Conservation (phyloP, 2,113 vertebrate genomes). For the Hippocampus abdominalis region DNA sequence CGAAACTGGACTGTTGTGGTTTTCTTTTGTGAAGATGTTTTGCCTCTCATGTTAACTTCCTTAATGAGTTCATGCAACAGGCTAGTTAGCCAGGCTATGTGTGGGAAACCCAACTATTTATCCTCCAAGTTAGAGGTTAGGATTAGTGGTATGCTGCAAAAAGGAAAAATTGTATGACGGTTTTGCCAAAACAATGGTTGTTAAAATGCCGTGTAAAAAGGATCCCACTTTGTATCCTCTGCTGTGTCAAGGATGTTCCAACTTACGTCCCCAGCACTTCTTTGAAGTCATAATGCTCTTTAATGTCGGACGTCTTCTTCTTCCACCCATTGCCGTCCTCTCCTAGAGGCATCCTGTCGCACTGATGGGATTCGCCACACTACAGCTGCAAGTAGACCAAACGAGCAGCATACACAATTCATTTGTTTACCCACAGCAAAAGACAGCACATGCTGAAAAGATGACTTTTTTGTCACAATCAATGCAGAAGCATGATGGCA, state of each 20-base stretch:
- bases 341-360: conserved; percentile 75
- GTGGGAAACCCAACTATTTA: no score
- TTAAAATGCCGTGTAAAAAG: no score
- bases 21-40: neutral
- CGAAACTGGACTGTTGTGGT: no score
- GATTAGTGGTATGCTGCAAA: neutral
- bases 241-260: neutral
- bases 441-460: neutral
- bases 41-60: neutral
- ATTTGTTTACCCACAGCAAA: neutral
- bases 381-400: conserved; percentile 44
- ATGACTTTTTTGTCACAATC: neutral
- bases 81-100: neutral
- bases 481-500: neutral
- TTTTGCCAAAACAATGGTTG: no score
- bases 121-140: neutral
- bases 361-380: conserved; percentile 57
- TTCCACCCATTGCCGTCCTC: conserved; percentile 78
- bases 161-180: no score
- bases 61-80: neutral
- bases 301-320: conserved; percentile 80
- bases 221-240: neutral
- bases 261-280: conserved; percentile 81
- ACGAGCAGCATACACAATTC: conserved; percentile 12
- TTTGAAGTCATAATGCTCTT: conserved; percentile 80